A percentile compares a stretch with the other conserved stretches of the same genome.
Evolutionary conservation across 2,888 invertebrate species (phyloP).

Genomic region (Ormyrus labotus): DNA sequence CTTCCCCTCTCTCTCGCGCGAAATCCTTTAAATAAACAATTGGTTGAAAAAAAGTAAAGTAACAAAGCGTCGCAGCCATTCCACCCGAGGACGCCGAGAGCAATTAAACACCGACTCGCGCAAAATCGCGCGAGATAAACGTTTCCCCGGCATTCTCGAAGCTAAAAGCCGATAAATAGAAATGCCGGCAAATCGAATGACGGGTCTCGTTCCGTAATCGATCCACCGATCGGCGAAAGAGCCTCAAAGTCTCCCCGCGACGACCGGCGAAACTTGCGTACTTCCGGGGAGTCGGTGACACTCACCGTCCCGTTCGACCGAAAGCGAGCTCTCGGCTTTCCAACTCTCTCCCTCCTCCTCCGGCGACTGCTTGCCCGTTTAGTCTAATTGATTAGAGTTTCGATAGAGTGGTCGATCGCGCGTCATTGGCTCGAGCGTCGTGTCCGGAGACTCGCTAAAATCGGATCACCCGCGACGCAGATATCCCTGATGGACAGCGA

Average conservation of each 20-base stretch:
- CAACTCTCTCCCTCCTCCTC: not conserved
- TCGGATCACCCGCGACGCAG: not conserved
- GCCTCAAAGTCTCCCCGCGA: constrained; percentile 13
- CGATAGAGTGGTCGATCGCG: constrained; percentile 44
- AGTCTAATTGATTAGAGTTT: constrained; percentile 37
- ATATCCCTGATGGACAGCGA: not conserved
- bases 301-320: not conserved
- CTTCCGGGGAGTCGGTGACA: constrained; percentile 11
- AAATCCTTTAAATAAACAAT: constrained; percentile 43
- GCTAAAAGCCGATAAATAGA: constrained; percentile 24
- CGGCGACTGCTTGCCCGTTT: too few relatives aligned
- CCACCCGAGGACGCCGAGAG: not conserved
- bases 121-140: not conserved
- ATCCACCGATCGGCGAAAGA: constrained; percentile 5
- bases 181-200: constrained; percentile 33
- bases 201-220: constrained; percentile 19
- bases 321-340: not conserved
- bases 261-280: not conserved
- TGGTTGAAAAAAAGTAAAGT: constrained; percentile 15
- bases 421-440: not conserved
- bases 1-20: too few relatives aligned
- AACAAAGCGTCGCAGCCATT: not conserved
- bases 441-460: constrained; percentile 20
- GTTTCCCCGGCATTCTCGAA: not conserved
- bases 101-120: constrained; percentile 36